Conservation (phyloP, 2,888 invertebrate species). For the Bellardia bayeri region DNA sequence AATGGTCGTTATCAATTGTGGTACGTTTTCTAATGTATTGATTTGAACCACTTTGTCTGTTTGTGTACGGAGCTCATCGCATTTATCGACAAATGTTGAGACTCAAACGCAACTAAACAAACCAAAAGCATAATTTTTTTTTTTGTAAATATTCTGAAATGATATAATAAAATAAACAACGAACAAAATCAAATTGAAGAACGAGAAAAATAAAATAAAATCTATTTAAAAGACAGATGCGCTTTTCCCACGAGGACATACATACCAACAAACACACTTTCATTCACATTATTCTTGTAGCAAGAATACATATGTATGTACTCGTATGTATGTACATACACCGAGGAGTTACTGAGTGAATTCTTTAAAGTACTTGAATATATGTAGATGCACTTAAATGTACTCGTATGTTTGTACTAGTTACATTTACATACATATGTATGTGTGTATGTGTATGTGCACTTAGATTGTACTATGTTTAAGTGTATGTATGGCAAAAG, state of each 20-base stretch:
- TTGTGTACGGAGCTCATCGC: conserved; percentile 17
- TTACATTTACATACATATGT: not conserved
- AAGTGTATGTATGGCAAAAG: conserved; percentile 25
- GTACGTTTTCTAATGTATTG: conserved; percentile 48
- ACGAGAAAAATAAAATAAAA: conserved; percentile 41
- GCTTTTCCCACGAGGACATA: conserved; percentile 69
- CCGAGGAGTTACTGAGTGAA: conserved; percentile 10
- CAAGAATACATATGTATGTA: not conserved
- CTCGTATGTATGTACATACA: not conserved
- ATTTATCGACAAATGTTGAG: conserved; percentile 49
- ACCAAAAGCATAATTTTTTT: conserved; percentile 59
- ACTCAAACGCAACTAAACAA: conserved; percentile 45
- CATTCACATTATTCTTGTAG: conserved; percentile 31
- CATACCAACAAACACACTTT: not conserved
- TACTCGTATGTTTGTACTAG: not conserved
- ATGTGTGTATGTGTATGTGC: conserved; percentile 12
- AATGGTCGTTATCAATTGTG: conserved; percentile 31
- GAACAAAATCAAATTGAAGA: conserved; percentile 47
- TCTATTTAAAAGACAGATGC: conserved; percentile 66
- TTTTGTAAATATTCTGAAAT: conserved; percentile 46
- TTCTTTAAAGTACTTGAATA: not conserved
- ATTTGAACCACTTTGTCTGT: conserved; percentile 60
- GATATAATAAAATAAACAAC: not conserved
- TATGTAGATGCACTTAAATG: conserved; percentile 14
- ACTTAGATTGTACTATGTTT: not conserved